These are phyloP conservation scores for Strigamia crassipes DNA, from an alignment of 2,888 invertebrate species.

Conservation along the genomic window DNA sequence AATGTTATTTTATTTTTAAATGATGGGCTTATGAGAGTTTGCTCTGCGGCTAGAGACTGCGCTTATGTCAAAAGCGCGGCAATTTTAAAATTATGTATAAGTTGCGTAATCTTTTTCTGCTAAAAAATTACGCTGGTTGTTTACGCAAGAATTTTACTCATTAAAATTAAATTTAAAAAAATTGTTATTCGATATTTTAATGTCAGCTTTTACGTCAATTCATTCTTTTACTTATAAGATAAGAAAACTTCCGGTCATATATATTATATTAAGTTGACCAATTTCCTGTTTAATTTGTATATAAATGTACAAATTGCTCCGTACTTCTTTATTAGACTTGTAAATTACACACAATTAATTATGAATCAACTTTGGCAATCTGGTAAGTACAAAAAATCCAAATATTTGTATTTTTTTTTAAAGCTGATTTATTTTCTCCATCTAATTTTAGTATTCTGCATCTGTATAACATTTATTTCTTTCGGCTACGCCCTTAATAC, in stretches of 20 bases:
- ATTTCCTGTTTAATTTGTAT: neutral
- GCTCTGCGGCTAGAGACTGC: too few species aligned
- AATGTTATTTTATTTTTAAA: too few species aligned
- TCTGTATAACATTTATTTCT: neutral
- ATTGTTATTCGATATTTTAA: neutral
- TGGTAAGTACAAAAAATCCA: neutral
- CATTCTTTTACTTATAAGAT: neutral
- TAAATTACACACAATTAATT: neutral
- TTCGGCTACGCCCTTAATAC: neutral
- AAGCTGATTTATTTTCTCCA: neutral
- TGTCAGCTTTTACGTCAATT: slow-evolving; percentile 1
- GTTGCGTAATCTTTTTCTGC: too few species aligned
- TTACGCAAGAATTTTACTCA: too few species aligned
- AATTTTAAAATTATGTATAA: too few species aligned
- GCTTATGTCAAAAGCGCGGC: too few species aligned
- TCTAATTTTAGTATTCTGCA: neutral
- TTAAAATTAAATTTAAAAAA: too few species aligned
- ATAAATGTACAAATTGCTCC: neutral
- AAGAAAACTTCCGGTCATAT: neutral
- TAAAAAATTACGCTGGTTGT: too few species aligned
- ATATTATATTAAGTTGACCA: neutral
- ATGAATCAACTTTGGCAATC: neutral
- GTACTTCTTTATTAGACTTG: neutral
- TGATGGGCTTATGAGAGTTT: too few species aligned
- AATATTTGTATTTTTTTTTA: neutral